phyloP scores from a whole-genome alignment of 2,113 vertebrate species.

The Petaurus breviceps region DNA sequence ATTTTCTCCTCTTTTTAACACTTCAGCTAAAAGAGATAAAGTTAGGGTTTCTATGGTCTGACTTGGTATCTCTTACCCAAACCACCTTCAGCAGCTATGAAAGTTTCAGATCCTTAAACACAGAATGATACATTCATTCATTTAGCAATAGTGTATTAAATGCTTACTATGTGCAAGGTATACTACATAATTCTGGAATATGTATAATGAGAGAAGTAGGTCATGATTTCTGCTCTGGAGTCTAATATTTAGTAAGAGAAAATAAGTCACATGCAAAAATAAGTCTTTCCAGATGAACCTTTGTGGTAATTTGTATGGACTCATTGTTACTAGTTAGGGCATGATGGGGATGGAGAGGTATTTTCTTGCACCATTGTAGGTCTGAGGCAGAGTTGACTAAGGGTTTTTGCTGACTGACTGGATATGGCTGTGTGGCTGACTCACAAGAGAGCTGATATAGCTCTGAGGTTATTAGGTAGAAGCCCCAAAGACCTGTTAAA shows the following conservation, averaged over 20 bases:
- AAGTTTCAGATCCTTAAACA: not conserved
- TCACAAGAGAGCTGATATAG: not conserved
- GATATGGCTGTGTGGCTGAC: not conserved
- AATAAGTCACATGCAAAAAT: not conserved
- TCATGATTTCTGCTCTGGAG: not conserved
- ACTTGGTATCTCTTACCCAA: not conserved
- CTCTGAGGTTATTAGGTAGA: not conserved
- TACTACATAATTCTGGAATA: not conserved
- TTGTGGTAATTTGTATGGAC: not conserved
- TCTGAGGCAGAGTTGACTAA: not conserved
- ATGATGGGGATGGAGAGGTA: not conserved
- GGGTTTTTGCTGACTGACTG: not conserved
- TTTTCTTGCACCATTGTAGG: not conserved
- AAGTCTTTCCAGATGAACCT: not conserved
- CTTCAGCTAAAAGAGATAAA: not conserved
- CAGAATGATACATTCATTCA: not conserved
- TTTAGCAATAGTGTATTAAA: not conserved
- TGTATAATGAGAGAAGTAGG: not conserved
- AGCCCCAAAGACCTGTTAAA: not conserved
- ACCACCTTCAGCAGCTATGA: not conserved
- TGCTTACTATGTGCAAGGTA: not conserved
- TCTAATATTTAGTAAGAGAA: not conserved
- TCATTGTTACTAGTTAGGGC: not conserved
- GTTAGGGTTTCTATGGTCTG: not conserved
- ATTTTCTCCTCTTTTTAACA: not conserved